Evolutionary conservation across 2,113 vertebrate genomes (phyloP).

Genomic region (Eptesicus fuscus): DNA sequence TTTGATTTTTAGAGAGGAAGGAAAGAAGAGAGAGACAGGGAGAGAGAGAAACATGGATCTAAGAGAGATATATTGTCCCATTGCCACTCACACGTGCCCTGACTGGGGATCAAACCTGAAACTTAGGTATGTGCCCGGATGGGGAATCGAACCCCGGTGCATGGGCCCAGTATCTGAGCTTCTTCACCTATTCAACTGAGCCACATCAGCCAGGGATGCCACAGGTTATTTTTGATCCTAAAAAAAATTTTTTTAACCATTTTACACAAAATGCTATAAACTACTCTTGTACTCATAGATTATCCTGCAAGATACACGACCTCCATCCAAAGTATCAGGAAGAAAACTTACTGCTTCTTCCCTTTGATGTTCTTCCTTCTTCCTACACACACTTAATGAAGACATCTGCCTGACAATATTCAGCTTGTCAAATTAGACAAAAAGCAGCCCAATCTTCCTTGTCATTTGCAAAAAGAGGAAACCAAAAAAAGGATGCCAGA

Average conservation of each 20-base stretch:
- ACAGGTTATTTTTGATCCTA: background rate
- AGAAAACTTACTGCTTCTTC: background rate
- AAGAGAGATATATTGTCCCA: background rate
- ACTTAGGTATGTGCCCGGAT: background rate
- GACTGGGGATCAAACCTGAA: background rate
- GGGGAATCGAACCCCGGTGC: background rate
- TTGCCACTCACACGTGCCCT: background rate
- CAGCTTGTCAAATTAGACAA: conserved; percentile 44
- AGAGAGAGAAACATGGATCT: background rate
- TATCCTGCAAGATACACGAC: background rate
- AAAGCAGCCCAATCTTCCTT: conserved; percentile 46
- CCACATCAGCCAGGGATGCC: background rate
- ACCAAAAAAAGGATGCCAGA: conserved; percentile 32
- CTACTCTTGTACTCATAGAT: background rate
- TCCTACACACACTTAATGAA: conserved; percentile 49
- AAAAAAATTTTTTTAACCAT: background rate
- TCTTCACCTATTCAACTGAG: background rate
- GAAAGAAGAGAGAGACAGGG: background rate
- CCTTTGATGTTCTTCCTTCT: background rate
- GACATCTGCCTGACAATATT: conserved; percentile 52
- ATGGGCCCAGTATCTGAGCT: background rate
- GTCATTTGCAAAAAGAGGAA: conserved; percentile 28
- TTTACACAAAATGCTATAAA: background rate
- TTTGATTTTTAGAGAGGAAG: background rate
- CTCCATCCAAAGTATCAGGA: background rate